Conservation (phyloP, 1,140 invertebrate species). For the Steinernema feltiae region DNA sequence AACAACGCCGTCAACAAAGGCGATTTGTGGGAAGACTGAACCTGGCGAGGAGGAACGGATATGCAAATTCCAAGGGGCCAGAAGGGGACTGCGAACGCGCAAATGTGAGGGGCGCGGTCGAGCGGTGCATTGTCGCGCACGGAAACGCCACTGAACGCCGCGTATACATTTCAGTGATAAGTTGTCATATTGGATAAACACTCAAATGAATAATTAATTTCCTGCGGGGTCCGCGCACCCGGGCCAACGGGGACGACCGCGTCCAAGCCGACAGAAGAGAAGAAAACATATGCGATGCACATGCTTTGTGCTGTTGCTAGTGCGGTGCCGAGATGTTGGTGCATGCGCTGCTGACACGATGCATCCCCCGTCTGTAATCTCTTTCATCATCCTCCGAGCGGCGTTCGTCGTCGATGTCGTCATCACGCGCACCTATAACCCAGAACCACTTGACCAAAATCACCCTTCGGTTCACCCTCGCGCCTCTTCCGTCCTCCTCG, state of each 20-base stretch:
- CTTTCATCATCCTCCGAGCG: background rate
- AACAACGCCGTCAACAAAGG: background rate
- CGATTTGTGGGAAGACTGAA: background rate
- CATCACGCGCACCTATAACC: background rate
- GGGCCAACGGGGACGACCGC: background rate
- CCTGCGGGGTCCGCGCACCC: background rate
- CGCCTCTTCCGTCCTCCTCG: background rate
- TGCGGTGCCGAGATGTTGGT: background rate
- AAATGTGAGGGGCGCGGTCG: background rate
- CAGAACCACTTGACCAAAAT: slow-evolving; percentile 13
- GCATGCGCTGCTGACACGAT: background rate
- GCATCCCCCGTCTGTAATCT: background rate
- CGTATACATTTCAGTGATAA: slow-evolving; percentile 8
- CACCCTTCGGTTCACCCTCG: background rate
- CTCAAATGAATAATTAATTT: slow-evolving; percentile 14
- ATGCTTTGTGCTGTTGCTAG: background rate
- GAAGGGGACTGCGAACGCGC: background rate
- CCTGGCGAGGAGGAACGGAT: background rate
- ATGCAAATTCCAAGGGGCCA: background rate
- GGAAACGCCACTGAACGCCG: background rate
- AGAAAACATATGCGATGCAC: background rate
- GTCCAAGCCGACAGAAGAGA: background rate
- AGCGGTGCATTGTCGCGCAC: background rate
- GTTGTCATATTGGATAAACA: slow-evolving; percentile 11
- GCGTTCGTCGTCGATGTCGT: background rate